Percentiles rank a stretch among this genome's conserved stretches.
phyloP scores from a whole-genome alignment of 2,888 invertebrate genomes.

The Parnassius smintheus region DNA sequence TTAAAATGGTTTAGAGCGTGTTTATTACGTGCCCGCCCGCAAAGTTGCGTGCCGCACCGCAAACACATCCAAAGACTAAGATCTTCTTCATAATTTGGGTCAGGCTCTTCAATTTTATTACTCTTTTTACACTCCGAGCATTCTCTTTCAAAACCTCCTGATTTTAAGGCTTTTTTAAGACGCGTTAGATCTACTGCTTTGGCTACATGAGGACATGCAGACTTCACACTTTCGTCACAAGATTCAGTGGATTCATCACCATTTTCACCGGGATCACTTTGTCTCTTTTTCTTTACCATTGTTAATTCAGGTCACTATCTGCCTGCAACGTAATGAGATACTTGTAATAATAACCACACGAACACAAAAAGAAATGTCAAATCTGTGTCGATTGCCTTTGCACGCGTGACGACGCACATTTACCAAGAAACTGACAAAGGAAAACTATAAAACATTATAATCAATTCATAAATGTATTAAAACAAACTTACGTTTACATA shows the following conservation, averaged over 20 bases:
- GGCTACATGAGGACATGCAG: slow-evolving; percentile 85
- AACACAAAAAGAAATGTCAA: slow-evolving; percentile 78
- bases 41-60: slow-evolving; percentile 89
- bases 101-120: slow-evolving; percentile 58
- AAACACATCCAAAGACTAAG: slow-evolving; percentile 88
- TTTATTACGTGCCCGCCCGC: slow-evolving; percentile 84
- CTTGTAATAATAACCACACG: slow-evolving; percentile 75
- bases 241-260: slow-evolving; percentile 86
- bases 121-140: slow-evolving; percentile 82
- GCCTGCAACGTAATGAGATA: slow-evolving; percentile 77
- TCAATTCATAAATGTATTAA: slow-evolving; percentile 40
- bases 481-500: slow-evolving; percentile 70
- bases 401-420: slow-evolving; percentile 80
- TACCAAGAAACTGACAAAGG: slow-evolving; percentile 45
- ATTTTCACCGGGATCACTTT: slow-evolving; percentile 83
- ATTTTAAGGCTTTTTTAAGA: slow-evolving; percentile 81
- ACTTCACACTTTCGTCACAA: slow-evolving; percentile 84
- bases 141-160: slow-evolving; percentile 74
- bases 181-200: slow-evolving; percentile 84
- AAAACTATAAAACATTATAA: slow-evolving; percentile 33
- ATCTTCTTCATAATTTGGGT: slow-evolving; percentile 76
- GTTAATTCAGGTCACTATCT: slow-evolving; percentile 57
- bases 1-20: slow-evolving; percentile 89
- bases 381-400: slow-evolving; percentile 78
- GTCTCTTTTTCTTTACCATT: slow-evolving; percentile 89